Evolutionary conservation across 2,888 invertebrate genomes (phyloP).

Genomic region (Timema cristinae): DNA sequence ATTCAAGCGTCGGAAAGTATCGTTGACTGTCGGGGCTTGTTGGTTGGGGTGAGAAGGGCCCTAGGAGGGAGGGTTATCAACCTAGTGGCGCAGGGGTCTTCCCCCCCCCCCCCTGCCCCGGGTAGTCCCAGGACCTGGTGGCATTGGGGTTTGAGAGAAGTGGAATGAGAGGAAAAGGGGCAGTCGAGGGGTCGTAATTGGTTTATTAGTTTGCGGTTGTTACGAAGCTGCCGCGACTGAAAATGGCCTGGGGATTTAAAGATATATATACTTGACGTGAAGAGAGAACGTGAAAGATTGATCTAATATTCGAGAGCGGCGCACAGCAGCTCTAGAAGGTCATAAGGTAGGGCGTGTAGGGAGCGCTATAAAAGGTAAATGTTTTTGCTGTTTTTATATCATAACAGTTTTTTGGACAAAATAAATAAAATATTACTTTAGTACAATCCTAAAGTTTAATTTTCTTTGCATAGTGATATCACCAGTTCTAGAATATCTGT

Average conservation of each 20-base stretch:
- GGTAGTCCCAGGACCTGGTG: slow-evolving; percentile 13
- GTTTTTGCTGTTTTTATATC: too few species aligned
- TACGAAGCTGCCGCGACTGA: slow-evolving; percentile 35
- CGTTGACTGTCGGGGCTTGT: neutral
- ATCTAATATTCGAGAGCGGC: too few species aligned
- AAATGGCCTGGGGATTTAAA: slow-evolving; percentile 19
- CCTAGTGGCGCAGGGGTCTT: slow-evolving; percentile 7
- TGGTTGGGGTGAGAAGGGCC: slow-evolving; percentile 4
- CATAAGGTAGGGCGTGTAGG: too few species aligned
- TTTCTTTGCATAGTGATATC: too few species aligned
- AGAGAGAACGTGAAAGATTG: neutral
- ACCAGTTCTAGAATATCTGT: too few species aligned
- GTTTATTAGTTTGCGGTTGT: slow-evolving; percentile 48
- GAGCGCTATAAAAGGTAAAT: too few species aligned
- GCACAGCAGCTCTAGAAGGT: too few species aligned
- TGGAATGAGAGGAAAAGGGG: neutral
- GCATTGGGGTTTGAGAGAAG: slow-evolving; percentile 9
- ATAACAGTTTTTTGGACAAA: too few species aligned
- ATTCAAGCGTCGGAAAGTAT: neutral
- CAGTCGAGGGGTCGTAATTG: slow-evolving; percentile 39
- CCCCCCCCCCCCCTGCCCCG: neutral
- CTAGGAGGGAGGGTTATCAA: slow-evolving; percentile 20
- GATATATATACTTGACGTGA: neutral
- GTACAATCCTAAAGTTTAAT: too few species aligned
- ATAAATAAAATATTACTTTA: too few species aligned